Conservation (phyloP, 2,888 invertebrate genomes). For the Lumbricus terrestris region DNA sequence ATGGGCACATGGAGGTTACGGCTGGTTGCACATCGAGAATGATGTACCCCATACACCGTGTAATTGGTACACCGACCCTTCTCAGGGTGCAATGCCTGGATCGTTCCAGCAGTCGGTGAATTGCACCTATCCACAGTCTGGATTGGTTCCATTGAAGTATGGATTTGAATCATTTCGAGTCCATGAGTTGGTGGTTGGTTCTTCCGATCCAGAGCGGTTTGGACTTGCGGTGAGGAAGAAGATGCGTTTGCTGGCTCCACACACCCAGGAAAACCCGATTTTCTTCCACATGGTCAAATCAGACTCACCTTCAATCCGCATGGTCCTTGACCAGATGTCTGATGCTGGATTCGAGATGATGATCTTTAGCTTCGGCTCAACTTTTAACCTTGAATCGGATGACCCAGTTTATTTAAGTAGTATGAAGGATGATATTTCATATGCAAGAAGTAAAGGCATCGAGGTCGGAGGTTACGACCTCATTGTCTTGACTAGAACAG, state of each 20-base stretch:
- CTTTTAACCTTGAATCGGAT: slow-evolving; percentile 38
- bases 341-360: slow-evolving; percentile 42
- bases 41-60: slow-evolving; percentile 35
- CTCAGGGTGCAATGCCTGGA: slow-evolving; percentile 35
- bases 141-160: background rate
- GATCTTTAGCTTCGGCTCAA: slow-evolving; percentile 40
- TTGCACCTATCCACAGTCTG: slow-evolving; percentile 32
- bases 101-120: slow-evolving; percentile 36
- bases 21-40: slow-evolving; percentile 36
- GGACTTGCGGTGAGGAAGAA: slow-evolving; percentile 32
- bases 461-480: slow-evolving; percentile 42
- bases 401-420: slow-evolving; percentile 32
- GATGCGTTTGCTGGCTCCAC: slow-evolving; percentile 39
- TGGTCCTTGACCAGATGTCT: slow-evolving; percentile 38
- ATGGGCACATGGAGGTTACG: slow-evolving; percentile 29
- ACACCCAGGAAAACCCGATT: slow-evolving; percentile 41
- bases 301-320: slow-evolving; percentile 20
- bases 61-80: slow-evolving; percentile 34
- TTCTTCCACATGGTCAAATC: slow-evolving; percentile 39
- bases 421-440: slow-evolving; percentile 30
- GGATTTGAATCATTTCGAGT: slow-evolving; percentile 36
- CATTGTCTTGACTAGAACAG: slow-evolving; percentile 33
- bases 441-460: slow-evolving; percentile 39
- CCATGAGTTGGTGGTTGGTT: slow-evolving; percentile 36
- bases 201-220: slow-evolving; percentile 34